These are phyloP conservation scores for Eunapius fragilis DNA, from an alignment of 37 sponge, comb jelly and placozoan species.

Conservation along the genomic window DNA sequence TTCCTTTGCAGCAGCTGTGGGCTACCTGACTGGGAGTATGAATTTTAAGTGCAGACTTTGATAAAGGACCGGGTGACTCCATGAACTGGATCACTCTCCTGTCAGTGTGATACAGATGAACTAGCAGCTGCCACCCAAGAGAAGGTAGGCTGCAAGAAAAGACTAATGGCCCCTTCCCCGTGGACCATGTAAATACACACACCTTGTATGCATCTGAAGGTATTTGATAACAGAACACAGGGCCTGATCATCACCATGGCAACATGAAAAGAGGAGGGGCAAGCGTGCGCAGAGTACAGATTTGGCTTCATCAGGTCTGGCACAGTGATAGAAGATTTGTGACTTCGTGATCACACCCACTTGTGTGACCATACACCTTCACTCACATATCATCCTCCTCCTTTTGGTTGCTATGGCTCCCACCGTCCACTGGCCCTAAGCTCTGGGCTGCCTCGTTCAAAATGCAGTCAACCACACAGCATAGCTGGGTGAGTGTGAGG, in stretches of 20 bases:
- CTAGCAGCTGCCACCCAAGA: slow-evolving; percentile 61
- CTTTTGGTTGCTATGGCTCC: neutral
- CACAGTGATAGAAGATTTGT: neutral
- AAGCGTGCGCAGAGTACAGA: slow-evolving; percentile 25
- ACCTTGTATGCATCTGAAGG: slow-evolving; percentile 49
- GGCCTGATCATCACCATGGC: slow-evolving; percentile 17
- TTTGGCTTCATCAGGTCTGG: slow-evolving; percentile 22
- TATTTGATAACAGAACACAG: slow-evolving; percentile 17
- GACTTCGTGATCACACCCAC: neutral
- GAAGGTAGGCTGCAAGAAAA: slow-evolving; percentile 22
- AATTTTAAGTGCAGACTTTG: neutral
- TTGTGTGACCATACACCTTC: neutral
- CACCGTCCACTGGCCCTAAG: neutral
- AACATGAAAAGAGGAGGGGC: slow-evolving; percentile 52
- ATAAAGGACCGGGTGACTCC: neutral
- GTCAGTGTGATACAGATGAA: slow-evolving; percentile 32
- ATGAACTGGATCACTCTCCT: slow-evolving; percentile 43
- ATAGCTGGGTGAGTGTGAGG: slow-evolving; percentile 45
- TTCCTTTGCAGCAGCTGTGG: no score
- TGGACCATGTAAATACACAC: no score
- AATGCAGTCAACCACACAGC: slow-evolving; percentile 41
- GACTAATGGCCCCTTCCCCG: neutral
- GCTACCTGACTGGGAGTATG: neutral
- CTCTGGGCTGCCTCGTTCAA: slow-evolving; percentile 45
- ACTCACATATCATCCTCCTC: neutral